Evolutionary conservation across 2,888 invertebrate species (phyloP).

Genomic region (Melieria picta): DNA sequence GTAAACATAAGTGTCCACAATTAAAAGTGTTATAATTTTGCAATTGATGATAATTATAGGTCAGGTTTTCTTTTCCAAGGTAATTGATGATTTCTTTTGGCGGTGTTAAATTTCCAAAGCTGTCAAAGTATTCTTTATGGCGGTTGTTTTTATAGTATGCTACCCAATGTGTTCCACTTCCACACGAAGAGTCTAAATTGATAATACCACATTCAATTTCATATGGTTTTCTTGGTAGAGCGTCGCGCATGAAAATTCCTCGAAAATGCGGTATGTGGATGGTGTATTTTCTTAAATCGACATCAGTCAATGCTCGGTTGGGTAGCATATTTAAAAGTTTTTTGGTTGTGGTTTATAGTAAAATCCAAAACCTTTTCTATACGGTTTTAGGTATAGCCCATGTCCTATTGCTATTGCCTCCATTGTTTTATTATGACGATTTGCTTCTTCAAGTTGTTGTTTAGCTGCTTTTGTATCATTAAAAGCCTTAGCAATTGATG

Average conservation of each 20-base stretch:
- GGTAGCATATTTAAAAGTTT: slow-evolving; percentile 51
- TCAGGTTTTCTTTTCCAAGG: slow-evolving; percentile 26
- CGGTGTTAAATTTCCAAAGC: slow-evolving; percentile 57
- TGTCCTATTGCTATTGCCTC: slow-evolving; percentile 48
- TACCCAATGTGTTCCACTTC: too few species aligned
- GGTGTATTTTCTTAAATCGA: slow-evolving; percentile 50
- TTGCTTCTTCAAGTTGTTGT: slow-evolving; percentile 43
- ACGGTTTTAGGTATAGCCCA: slow-evolving; percentile 49
- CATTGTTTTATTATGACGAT: slow-evolving; percentile 47
- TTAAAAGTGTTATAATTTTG: slow-evolving; percentile 40
- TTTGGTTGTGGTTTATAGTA: slow-evolving; percentile 36
- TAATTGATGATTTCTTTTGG: slow-evolving; percentile 52
- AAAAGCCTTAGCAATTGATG: too few species aligned
- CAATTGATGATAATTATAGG: too few species aligned
- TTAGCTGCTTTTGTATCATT: too few species aligned
- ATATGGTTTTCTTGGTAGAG: slow-evolving; percentile 29
- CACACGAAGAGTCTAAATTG: slow-evolving; percentile 46
- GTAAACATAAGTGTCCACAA: slow-evolving; percentile 35
- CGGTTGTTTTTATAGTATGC: too few species aligned
- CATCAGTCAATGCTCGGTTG: slow-evolving; percentile 42
- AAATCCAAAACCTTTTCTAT: slow-evolving; percentile 22
- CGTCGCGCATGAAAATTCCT: slow-evolving; percentile 47
- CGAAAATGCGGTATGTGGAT: slow-evolving; percentile 53
- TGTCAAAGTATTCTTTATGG: too few species aligned
- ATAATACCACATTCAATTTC: slow-evolving; percentile 32